Conservation (phyloP, 2,888 invertebrate species). For the Hirtodrosophila histrioides region DNA sequence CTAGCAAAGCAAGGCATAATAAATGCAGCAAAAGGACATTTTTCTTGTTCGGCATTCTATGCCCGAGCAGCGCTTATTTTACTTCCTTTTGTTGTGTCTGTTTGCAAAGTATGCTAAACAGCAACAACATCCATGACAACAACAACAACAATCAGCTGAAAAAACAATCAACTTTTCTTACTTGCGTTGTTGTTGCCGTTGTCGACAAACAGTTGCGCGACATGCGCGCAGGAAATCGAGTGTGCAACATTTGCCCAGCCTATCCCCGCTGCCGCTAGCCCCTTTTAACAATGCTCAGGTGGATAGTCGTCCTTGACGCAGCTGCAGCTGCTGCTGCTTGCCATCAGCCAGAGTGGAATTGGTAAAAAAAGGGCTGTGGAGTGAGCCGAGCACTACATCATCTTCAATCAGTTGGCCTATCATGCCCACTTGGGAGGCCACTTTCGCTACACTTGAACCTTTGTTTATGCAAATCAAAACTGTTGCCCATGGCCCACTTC, state of each 20-base stretch:
- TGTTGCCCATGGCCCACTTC: slow-evolving; percentile 75
- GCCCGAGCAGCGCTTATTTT: slow-evolving; percentile 9
- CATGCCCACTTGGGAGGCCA: slow-evolving; percentile 65
- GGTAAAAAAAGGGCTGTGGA: slow-evolving; percentile 4
- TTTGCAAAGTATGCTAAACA: slow-evolving; percentile 45
- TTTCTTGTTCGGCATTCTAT: slow-evolving; percentile 9
- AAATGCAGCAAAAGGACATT: slow-evolving; percentile 55
- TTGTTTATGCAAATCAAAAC: slow-evolving; percentile 78
- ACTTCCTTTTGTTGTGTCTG: slow-evolving; percentile 18
- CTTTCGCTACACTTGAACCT: slow-evolving; percentile 74
- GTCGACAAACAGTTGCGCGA: slow-evolving; percentile 67
- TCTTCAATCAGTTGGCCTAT: slow-evolving; percentile 69
- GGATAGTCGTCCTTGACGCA: slow-evolving; percentile 55
- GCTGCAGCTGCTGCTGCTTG: slow-evolving; percentile 26
- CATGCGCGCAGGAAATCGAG: slow-evolving; percentile 77
- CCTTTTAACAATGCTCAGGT: slow-evolving; percentile 48
- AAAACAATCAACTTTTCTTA: slow-evolving; percentile 71
- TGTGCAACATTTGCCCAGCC: slow-evolving; percentile 62
- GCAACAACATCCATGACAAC: slow-evolving; percentile 21
- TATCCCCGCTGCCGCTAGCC: neutral
- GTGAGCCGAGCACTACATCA: slow-evolving; percentile 30
- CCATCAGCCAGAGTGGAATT: slow-evolving; percentile 24
- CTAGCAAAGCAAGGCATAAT: slow-evolving; percentile 26
- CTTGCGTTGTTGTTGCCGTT: slow-evolving; percentile 46
- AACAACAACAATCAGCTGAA: slow-evolving; percentile 29